Evolutionary conservation across 2,113 vertebrate species (phyloP).

Genomic region (Ancistrus triradiatus): DNA sequence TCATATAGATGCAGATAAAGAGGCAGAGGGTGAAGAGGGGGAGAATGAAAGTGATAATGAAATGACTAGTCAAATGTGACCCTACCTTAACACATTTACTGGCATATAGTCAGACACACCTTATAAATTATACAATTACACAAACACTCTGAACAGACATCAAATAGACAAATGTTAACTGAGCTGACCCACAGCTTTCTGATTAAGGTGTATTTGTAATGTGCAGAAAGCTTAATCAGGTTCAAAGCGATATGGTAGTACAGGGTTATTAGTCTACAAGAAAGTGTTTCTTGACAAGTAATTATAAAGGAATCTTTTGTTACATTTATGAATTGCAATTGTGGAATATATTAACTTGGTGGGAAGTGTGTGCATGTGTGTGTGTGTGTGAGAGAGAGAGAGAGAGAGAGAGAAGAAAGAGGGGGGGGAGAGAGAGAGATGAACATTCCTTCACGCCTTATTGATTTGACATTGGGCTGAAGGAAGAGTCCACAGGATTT

Average conservation of each 20-base stretch:
- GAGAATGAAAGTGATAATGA: constrained; percentile 1
- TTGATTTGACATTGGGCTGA: neutral
- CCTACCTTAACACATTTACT: neutral
- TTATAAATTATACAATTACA: neutral
- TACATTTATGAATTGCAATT: too few species aligned
- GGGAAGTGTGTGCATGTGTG: too few species aligned
- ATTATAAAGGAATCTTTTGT: too few species aligned
- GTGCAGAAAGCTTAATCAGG: too few species aligned
- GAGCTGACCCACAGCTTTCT: neutral
- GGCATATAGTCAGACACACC: neutral
- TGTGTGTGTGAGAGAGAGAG: too few species aligned
- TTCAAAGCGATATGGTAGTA: too few species aligned
- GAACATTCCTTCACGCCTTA: neutral
- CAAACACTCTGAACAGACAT: neutral
- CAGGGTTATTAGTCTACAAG: too few species aligned
- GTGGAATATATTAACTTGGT: too few species aligned
- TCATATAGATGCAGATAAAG: constrained; percentile 9
- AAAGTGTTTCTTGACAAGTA: too few species aligned
- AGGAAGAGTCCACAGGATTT: neutral
- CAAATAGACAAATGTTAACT: neutral
- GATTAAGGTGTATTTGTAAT: too few species aligned
- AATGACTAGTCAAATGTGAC: neutral
- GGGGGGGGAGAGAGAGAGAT: neutral
- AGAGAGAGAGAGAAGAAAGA: neutral
- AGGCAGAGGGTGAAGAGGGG: constrained; percentile 1